A percentile compares a stretch with the other conserved stretches of the same genome.
phyloP scores from a whole-genome alignment of 64 coral and sea anemone species.

The Stylophora pistillata region DNA sequence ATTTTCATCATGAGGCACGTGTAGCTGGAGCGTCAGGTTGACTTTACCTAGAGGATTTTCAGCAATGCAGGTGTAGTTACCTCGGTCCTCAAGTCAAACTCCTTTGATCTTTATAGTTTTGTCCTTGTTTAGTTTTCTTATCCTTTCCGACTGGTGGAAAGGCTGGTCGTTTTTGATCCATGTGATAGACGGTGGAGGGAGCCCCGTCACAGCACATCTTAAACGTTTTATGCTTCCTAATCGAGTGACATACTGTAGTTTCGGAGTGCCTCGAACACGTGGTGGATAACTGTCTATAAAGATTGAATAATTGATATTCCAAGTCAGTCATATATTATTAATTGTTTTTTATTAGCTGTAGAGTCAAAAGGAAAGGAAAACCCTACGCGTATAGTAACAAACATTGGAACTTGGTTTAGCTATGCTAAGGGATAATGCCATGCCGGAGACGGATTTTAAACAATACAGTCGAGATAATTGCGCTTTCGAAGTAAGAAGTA shows the following conservation, averaged over 20 bases:
- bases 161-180: constrained; percentile 14
- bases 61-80: constrained; percentile 44
- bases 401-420: no score
- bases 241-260: neutral
- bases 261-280: constrained; percentile 1
- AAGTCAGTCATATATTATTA: neutral
- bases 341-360: neutral
- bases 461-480: neutral
- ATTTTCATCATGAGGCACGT: neutral
- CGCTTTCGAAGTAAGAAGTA: neutral
- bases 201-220: constrained; percentile 15
- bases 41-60: neutral
- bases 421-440: neutral
- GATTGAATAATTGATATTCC: no score
- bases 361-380: no score
- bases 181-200: neutral
- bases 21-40: no score
- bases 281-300: constrained; percentile 2
- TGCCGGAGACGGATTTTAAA: neutral
- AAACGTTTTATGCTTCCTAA: constrained; percentile 1
- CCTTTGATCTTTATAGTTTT: constrained; percentile 29
- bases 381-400: no score
- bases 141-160: neutral
- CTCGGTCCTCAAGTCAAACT: neutral
- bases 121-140: neutral